These are phyloP conservation scores for Magallana gigas DNA, from an alignment of 1,140 invertebrate species.

Conservation along the genomic window DNA sequence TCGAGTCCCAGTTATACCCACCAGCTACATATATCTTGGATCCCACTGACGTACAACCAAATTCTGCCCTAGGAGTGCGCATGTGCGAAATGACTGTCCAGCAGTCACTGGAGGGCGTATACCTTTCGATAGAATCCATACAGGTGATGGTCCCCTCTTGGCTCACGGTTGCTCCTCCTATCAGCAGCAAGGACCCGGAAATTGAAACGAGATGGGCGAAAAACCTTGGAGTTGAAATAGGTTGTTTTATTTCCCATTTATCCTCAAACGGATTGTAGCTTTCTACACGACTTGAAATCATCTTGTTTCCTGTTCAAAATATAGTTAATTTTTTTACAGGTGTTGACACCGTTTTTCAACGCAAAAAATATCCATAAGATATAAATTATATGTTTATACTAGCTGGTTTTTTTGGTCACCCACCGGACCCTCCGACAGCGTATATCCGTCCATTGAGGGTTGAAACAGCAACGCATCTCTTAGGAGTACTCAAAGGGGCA, in stretches of 20 bases:
- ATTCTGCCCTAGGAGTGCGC: conserved; percentile 75
- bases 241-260: conserved; percentile 63
- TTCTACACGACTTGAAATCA: conserved; percentile 65
- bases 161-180: conserved; percentile 66
- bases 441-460: conserved; percentile 61
- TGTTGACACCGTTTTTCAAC: no score
- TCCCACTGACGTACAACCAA: conserved; percentile 55
- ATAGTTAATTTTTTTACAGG: no score
- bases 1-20: conserved; percentile 67
- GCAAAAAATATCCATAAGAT: no score
- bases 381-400: background rate
- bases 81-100: conserved; percentile 81
- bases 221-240: conserved; percentile 62
- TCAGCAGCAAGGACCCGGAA: conserved; percentile 53
- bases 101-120: conserved; percentile 79
- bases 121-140: conserved; percentile 71
- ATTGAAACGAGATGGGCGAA: conserved; percentile 58
- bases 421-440: conserved; percentile 67
- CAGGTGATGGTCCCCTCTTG: conserved; percentile 58
- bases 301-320: conserved; percentile 43
- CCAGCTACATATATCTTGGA: conserved; percentile 64
- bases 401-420: background rate
- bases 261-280: conserved; percentile 61
- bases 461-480: conserved; percentile 62
- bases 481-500: conserved; percentile 55